Conservation (phyloP, 2,888 invertebrate species). For the Camponotus fellah region DNA sequence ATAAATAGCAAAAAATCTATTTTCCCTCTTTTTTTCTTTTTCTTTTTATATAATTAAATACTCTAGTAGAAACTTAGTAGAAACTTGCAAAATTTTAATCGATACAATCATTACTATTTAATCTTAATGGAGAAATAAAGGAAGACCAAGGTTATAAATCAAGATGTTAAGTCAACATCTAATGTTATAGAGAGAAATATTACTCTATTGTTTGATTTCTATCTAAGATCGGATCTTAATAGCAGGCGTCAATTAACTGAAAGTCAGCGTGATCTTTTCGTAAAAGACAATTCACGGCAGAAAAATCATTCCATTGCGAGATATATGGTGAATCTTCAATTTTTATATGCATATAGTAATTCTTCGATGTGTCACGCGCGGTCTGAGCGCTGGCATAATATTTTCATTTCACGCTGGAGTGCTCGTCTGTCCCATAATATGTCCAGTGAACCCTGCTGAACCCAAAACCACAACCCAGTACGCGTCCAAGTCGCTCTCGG, state of each 20-base stretch:
- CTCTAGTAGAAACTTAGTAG: neutral
- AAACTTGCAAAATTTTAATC: constrained; percentile 4
- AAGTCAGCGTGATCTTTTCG: constrained; percentile 13
- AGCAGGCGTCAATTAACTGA: constrained; percentile 10
- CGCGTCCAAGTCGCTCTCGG: constrained; percentile 57
- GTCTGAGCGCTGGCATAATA: constrained; percentile 78
- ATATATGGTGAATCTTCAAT: constrained; percentile 25
- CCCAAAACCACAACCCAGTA: constrained; percentile 75
- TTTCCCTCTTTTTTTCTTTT: neutral
- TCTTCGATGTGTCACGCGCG: constrained; percentile 62
- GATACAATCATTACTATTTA: neutral
- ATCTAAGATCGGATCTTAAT: constrained; percentile 38
- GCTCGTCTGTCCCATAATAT: constrained; percentile 77
- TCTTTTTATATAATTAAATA: constrained; percentile 3
- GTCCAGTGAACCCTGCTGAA: constrained; percentile 79
- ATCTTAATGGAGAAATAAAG: constrained; percentile 18
- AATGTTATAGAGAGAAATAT: constrained; percentile 38
- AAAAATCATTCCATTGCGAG: constrained; percentile 31
- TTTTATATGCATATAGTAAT: constrained; percentile 51
- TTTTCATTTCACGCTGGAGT: constrained; percentile 83
- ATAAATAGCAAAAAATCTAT: neutral
- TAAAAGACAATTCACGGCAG: constrained; percentile 6
- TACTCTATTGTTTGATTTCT: constrained; percentile 29
- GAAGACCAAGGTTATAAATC: constrained; percentile 19
- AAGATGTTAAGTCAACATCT: constrained; percentile 3